Base-by-base conservation (phyloP, 2,888 invertebrate species). In the Archaeoteleia sp. region DNA sequence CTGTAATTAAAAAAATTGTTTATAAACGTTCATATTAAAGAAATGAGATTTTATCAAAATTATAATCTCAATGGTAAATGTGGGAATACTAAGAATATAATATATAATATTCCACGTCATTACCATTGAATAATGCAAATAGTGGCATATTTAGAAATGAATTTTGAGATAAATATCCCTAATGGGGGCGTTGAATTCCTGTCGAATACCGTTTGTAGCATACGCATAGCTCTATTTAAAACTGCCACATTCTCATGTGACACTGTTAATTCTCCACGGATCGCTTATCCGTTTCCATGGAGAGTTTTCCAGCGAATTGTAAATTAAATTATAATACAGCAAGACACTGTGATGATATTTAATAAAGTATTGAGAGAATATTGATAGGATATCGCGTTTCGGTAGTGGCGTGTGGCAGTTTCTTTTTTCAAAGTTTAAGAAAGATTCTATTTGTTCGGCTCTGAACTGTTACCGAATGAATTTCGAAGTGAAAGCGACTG, bases 271-370 rank as follows among this genome's bases (percentile, higher is more conserved):
- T 72, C 20, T 42, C 43, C 63, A 48, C 46, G 14, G 54, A 54
- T 1, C 8, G 13, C 15, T 5, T 7, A 34, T 29, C n/a, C n/a
- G n/a, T n/a, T n/a, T 43, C 12, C 35, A 43, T 53, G 71, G 34
- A 32, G 60, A 68, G 71, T 72, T 74, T 25, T 20, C 57, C 70
- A 70, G 71, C 48, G 53, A 53, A 49, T 67, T n/a, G 20, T 66
- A 73, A 74, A 72, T 73, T 66, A 72, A 75, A 70, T 74, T 74
- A 58, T 74, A 62, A 72, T 77, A 75, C 77, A 81, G 80, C 75
- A 77, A 80, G 79, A 78, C 69, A 69, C 79, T 82, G 82, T 81
- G 82, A 83, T 81, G 80, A 78, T 77, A 79, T 76, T 68, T 57
- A 54, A 54, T 68, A 62, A 58, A 34, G 9, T 23, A 15, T 27